These are phyloP conservation scores for Drosophila dives DNA, from an alignment of 2,888 invertebrate species.

Conservation along the genomic window DNA sequence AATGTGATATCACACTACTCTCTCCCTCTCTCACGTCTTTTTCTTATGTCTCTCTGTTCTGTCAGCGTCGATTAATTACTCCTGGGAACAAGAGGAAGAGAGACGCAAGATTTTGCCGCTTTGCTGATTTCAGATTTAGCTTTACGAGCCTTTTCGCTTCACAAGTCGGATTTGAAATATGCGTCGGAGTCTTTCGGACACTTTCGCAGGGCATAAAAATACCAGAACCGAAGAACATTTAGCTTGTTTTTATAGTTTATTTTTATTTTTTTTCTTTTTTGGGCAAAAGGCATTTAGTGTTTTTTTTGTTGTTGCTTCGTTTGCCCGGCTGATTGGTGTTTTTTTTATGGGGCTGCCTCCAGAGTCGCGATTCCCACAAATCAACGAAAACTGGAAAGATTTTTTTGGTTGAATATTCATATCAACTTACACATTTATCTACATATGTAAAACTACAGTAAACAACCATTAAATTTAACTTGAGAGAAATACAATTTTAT, in stretches of 20 bases:
- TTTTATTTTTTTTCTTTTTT: slow-evolving; percentile 27
- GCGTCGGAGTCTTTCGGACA: slow-evolving; percentile 61
- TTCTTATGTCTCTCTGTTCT: not conserved
- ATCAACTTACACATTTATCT: slow-evolving; percentile 7
- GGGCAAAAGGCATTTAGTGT: slow-evolving; percentile 43
- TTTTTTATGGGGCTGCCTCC: slow-evolving; percentile 41
- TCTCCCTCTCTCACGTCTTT: slow-evolving; percentile 8
- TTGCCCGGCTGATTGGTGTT: slow-evolving; percentile 38
- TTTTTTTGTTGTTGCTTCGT: slow-evolving; percentile 33
- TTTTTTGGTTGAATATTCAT: slow-evolving; percentile 18
- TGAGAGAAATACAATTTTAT: not conserved
- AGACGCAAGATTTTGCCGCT: slow-evolving; percentile 15
- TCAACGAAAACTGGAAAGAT: slow-evolving; percentile 41
- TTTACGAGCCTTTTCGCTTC: slow-evolving; percentile 78
- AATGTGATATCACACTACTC: slow-evolving; percentile 1
- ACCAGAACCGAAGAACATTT: slow-evolving; percentile 53
- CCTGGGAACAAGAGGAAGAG: slow-evolving; percentile 20
- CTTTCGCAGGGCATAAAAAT: slow-evolving; percentile 71
- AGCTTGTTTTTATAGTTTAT: slow-evolving; percentile 42
- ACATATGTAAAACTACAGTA: slow-evolving; percentile 2
- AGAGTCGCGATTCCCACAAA: slow-evolving; percentile 34
- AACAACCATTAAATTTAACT: not conserved
- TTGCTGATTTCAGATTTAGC: slow-evolving; percentile 77
- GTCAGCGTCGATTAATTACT: slow-evolving; percentile 75
- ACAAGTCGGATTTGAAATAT: slow-evolving; percentile 77